Conservation (phyloP, 2,797 vertebrate genomes). For the Siniperca undulata region DNA sequence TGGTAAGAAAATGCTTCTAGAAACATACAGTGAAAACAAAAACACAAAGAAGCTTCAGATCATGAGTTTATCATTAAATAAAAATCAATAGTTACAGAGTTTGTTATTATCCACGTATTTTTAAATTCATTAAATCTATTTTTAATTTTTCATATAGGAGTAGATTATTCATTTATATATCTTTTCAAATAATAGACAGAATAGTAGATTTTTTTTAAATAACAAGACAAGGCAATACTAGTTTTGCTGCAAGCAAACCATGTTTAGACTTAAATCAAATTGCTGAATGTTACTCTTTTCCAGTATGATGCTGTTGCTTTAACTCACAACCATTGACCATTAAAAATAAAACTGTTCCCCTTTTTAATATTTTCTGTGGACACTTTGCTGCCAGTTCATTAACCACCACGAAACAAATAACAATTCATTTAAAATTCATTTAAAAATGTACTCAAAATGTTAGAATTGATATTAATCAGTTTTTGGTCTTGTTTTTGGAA, state of each 20-base stretch:
- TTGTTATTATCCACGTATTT: background rate
- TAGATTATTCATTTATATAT: background rate
- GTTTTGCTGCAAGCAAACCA: background rate
- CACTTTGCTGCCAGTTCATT: too few species aligned
- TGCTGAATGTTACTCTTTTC: background rate
- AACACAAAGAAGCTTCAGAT: background rate
- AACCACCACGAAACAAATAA: too few species aligned
- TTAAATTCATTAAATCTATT: background rate
- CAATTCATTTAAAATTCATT: too few species aligned
- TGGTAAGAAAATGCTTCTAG: background rate
- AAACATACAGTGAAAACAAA: background rate
- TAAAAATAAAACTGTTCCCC: background rate
- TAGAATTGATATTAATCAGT: too few species aligned
- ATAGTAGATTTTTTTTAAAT: background rate
- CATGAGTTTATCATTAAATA: background rate
- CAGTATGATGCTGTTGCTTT: background rate
- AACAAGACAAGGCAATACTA: background rate
- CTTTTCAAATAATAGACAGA: background rate
- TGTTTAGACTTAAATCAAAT: background rate
- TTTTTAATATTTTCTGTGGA: background rate
- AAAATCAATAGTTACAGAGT: background rate
- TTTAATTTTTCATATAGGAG: background rate
- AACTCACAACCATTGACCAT: too few species aligned
- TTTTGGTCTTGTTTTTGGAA: background rate
- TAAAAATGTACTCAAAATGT: too few species aligned